Conservation (phyloP, 2,113 vertebrate genomes). For the Variabilichromis moorii region DNA sequence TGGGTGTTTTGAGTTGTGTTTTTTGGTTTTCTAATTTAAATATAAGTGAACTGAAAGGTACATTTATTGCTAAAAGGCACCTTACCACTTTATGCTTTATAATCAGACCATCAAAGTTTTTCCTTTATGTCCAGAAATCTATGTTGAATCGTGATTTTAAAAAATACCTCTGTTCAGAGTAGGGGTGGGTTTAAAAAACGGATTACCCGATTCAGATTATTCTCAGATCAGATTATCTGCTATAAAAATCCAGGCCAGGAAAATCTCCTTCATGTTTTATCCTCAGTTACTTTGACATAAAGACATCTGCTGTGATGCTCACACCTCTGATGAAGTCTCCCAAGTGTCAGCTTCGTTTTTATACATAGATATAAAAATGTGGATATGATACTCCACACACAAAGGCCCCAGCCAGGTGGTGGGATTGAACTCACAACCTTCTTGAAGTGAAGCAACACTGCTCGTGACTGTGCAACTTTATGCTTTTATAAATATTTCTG, state of each 20-base stretch:
- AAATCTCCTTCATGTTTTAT: neutral
- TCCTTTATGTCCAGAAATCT: neutral
- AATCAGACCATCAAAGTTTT: neutral
- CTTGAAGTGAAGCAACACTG: neutral
- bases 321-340: neutral
- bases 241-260: neutral
- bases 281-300: neutral
- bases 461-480: neutral
- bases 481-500: neutral
- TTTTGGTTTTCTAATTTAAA: neutral
- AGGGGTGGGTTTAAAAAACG: neutral
- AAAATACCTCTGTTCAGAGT: neutral
- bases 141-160: rapidly evolving
- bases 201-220: neutral
- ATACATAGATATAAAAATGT: neutral
- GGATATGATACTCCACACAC: neutral
- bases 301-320: neutral
- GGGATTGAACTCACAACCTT: neutral
- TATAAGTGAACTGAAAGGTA: neutral
- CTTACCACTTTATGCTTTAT: neutral
- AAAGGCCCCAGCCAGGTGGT: neutral
- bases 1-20: neutral
- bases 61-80: neutral
- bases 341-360: neutral
- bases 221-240: neutral